phyloP scores from a whole-genome alignment of 2,888 invertebrate genomes.

The Drosophila rellima region DNA sequence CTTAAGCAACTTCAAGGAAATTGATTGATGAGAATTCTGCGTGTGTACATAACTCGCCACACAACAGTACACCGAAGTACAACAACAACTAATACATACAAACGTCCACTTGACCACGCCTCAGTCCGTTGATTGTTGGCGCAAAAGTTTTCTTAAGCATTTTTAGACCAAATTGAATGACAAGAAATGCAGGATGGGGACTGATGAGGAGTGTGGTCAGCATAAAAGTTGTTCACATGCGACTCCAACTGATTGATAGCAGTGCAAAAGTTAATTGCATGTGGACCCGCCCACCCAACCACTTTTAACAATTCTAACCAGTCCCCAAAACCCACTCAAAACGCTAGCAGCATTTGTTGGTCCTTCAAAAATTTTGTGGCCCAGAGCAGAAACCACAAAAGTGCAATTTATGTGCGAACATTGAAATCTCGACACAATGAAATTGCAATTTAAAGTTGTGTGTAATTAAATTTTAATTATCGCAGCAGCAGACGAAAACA shows the following conservation, averaged over 20 bases:
- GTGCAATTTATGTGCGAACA: conserved; percentile 61
- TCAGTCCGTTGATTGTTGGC: conserved; percentile 48
- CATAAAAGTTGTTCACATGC: conserved; percentile 51
- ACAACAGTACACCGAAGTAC: conserved; percentile 43
- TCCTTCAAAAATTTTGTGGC: conserved; percentile 22
- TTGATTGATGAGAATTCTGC: conserved; percentile 73
- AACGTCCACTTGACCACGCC: conserved; percentile 57
- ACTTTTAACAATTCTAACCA: neutral
- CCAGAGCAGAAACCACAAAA: conserved; percentile 49
- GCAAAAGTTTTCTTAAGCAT: conserved; percentile 55
- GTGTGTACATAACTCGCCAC: conserved; percentile 66
- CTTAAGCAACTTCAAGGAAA: conserved; percentile 39
- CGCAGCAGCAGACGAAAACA: conserved; percentile 24
- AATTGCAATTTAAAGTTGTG: conserved; percentile 67
- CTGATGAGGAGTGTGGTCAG: conserved; percentile 26
- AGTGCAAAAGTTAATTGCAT: conserved; percentile 78
- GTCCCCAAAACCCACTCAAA: neutral
- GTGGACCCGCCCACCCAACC: conserved; percentile 27
- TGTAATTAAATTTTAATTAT: conserved; percentile 73
- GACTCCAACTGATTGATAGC: conserved; percentile 65
- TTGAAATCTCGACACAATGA: conserved; percentile 64
- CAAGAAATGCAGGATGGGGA: conserved; percentile 33
- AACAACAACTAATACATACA: conserved; percentile 19
- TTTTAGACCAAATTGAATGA: conserved; percentile 71
- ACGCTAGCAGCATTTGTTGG: neutral